These are phyloP conservation scores for Adelges cooleyi DNA, from an alignment of 1,140 invertebrate species.

Conservation along the genomic window DNA sequence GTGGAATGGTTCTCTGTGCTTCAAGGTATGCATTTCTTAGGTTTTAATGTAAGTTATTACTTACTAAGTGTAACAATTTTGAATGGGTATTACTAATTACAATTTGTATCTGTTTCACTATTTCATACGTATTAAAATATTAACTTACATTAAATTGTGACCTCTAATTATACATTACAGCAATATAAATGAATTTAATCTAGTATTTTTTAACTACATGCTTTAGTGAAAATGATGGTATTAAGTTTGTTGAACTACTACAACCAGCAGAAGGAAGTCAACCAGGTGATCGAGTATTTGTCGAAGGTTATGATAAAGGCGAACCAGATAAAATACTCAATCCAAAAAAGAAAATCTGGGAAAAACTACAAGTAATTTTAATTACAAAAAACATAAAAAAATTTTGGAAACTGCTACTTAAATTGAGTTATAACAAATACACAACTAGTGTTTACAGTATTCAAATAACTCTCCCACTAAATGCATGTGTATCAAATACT, in stretches of 20 bases:
- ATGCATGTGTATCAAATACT: no score
- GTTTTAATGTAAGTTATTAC: no score
- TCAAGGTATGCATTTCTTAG: constrained; percentile 50
- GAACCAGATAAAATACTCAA: constrained; percentile 77
- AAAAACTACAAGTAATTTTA: constrained; percentile 63
- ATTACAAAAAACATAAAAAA: neutral
- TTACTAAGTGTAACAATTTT: neutral
- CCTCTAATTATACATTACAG: neutral
- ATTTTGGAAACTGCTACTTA: neutral
- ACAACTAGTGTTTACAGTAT: no score
- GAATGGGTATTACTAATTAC: neutral
- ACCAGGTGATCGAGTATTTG: constrained; percentile 67
- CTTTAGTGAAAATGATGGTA: constrained; percentile 47
- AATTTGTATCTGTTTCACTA: neutral
- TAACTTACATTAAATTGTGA: neutral
- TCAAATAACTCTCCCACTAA: no score
- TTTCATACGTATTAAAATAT: no score
- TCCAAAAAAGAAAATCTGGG: constrained; percentile 98
- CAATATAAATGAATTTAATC: neutral
- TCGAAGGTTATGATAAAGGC: constrained; percentile 71
- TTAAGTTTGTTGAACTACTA: constrained; percentile 71
- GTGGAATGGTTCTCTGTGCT: constrained; percentile 87
- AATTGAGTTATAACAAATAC: neutral
- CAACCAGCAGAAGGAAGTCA: constrained; percentile 55
- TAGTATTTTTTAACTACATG: constrained; percentile 29